A percentile compares a stretch with the other conserved stretches of the same genome.
Conservation (phyloP, 2,797 vertebrate genomes). For the Fistularia tabacaria region DNA sequence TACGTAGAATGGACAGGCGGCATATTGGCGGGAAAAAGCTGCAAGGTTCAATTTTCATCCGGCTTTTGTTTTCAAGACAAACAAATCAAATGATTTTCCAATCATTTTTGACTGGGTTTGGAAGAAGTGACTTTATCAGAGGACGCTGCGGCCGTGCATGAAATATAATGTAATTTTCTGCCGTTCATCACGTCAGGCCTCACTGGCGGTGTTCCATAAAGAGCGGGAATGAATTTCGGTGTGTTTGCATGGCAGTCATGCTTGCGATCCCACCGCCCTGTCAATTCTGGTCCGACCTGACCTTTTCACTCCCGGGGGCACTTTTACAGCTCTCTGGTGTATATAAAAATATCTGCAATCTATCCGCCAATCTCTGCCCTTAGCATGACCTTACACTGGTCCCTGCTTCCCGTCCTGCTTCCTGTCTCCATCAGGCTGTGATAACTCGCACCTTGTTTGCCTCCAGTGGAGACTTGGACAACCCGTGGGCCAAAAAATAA, state of each 20-base stretch:
- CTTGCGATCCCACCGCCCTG: constrained; percentile 49
- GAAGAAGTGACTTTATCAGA: background rate
- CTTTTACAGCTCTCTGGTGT: constrained; percentile 59
- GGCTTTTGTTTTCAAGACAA: constrained; percentile 39
- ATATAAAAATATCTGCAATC: constrained; percentile 53
- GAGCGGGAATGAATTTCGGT: constrained; percentile 2
- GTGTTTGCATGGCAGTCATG: constrained; percentile 68
- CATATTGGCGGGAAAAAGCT: constrained; percentile 41
- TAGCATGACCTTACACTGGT: constrained; percentile 26
- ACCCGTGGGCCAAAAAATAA: too few relatives aligned
- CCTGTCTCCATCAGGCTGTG: background rate
- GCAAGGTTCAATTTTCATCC: constrained; percentile 47
- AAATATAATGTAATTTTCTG: background rate
- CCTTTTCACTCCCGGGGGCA: constrained; percentile 66
- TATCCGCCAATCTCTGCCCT: constrained; percentile 28
- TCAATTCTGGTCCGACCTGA: constrained; percentile 63
- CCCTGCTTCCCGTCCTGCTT: background rate
- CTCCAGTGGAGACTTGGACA: too few relatives aligned
- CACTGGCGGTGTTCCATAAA: too few relatives aligned
- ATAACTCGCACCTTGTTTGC: too few relatives aligned
- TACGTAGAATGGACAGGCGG: constrained; percentile 69
- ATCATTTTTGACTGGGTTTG: constrained; percentile 49
- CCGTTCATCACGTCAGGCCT: background rate
- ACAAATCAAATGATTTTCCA: constrained; percentile 60
- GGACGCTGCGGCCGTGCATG: background rate